Conservation (phyloP, 2,888 invertebrate genomes). For the Empis livida region DNA sequence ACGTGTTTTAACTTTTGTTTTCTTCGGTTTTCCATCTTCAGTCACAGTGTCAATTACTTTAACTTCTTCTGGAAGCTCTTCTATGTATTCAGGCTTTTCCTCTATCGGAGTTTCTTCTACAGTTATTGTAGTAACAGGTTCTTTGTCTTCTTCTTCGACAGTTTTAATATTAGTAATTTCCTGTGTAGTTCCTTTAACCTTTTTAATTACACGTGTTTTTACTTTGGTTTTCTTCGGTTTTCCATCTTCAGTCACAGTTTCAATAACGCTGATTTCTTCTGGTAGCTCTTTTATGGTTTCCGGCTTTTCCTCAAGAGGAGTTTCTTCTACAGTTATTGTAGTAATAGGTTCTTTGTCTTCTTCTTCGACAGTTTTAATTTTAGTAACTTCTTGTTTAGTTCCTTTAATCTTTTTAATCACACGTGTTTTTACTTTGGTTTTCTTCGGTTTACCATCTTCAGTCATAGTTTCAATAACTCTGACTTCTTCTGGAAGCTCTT, state of each 20-base stretch:
- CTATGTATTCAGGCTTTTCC: slow-evolving; percentile 13
- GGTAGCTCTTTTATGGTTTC: slow-evolving; percentile 11
- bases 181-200: slow-evolving; percentile 26
- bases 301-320: slow-evolving; percentile 13
- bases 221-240: slow-evolving; percentile 19
- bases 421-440: slow-evolving; percentile 21
- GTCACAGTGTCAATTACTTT: slow-evolving; percentile 16
- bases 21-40: slow-evolving; percentile 17
- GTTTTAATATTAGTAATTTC: slow-evolving; percentile 34
- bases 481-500: slow-evolving; percentile 25
- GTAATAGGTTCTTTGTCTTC: slow-evolving; percentile 22
- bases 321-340: slow-evolving; percentile 15
- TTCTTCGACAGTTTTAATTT: slow-evolving; percentile 20
- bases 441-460: slow-evolving; percentile 20
- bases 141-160: slow-evolving; percentile 29
- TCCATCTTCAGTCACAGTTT: slow-evolving; percentile 26
- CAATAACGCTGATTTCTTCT: slow-evolving; percentile 27
- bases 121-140: slow-evolving; percentile 24
- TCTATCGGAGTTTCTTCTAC: slow-evolving; percentile 12
- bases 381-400: slow-evolving; percentile 27
- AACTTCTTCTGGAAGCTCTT: slow-evolving; percentile 16
- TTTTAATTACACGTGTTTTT: slow-evolving; percentile 26
- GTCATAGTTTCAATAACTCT: slow-evolving; percentile 13
- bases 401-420: slow-evolving; percentile 30
- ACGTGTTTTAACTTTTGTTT: slow-evolving; percentile 26